Percentiles rank a stretch among this genome's conserved stretches.
phyloP scores from a whole-genome alignment of 2,888 invertebrate species.

The Caenorhabditis sp. region DNA sequence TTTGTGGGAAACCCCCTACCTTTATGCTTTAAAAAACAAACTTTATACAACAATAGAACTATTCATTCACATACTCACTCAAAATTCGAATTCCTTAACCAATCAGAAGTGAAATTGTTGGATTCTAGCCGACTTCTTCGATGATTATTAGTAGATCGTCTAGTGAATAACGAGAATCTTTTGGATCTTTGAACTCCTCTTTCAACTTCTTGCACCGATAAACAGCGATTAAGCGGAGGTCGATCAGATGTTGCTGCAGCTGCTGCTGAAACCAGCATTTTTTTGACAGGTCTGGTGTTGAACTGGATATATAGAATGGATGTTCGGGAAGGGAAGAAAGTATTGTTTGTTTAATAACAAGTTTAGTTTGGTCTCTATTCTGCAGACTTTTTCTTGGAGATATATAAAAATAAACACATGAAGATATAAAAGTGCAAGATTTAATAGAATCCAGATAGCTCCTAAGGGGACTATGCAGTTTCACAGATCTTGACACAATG shows the following conservation, averaged over 20 bases:
- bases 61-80: slow-evolving; percentile 31
- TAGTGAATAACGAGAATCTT: slow-evolving; percentile 31
- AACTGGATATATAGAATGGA: not conserved
- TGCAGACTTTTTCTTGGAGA: no score
- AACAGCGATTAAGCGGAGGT: not conserved
- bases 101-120: slow-evolving; percentile 43
- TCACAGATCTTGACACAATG: no score
- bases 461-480: no score
- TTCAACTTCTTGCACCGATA: not conserved
- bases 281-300: not conserved
- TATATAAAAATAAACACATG: no score
- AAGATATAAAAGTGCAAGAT: no score
- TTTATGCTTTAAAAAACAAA: slow-evolving; percentile 12
- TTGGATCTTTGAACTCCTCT: not conserved
- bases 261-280: not conserved
- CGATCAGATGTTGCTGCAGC: not conserved
- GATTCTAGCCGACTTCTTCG: slow-evolving; percentile 10
- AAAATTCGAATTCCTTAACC: slow-evolving; percentile 50
- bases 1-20: no score
- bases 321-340: not conserved
- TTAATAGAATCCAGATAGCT: no score
- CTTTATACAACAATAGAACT: not conserved
- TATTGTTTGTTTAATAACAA: no score
- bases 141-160: slow-evolving; percentile 8
- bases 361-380: no score